These are phyloP conservation scores for Nemotelus nigrinus DNA, from an alignment of 2,888 invertebrate species.

Conservation along the genomic window DNA sequence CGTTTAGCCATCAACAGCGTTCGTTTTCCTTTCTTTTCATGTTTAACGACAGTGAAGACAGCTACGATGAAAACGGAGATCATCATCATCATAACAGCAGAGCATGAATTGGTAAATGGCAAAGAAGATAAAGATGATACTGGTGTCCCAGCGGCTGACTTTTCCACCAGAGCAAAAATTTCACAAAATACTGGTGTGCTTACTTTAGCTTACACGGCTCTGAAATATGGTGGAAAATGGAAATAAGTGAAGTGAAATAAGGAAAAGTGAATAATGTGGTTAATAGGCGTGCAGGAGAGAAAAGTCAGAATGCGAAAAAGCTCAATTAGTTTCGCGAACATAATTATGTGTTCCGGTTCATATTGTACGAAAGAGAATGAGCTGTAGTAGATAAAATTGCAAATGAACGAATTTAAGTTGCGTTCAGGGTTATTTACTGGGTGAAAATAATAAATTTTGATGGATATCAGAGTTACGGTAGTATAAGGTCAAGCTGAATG, in stretches of 20 bases:
- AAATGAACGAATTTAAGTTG: too few relatives aligned
- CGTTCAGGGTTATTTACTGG: too few relatives aligned
- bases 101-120: neutral
- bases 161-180: neutral
- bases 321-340: neutral
- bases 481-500: too few relatives aligned
- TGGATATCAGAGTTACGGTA: too few relatives aligned
- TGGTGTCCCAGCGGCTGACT: neutral
- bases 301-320: neutral
- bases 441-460: too few relatives aligned
- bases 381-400: too few relatives aligned
- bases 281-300: neutral
- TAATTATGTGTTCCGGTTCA: neutral
- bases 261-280: conserved; percentile 9
- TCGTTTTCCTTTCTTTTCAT: conserved; percentile 6
- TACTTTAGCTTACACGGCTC: neutral
- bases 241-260: neutral
- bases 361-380: too few relatives aligned
- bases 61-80: neutral
- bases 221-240: conserved; percentile 8
- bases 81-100: neutral
- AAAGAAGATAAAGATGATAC: neutral
- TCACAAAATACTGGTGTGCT: too few relatives aligned
- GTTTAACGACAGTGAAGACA: conserved; percentile 22
- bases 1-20: conserved; percentile 19